Evolutionary conservation across 2,113 vertebrate species (phyloP), one percentile per base, ranked within the genome.

Genomic region (Plecotus auritus): DNA sequence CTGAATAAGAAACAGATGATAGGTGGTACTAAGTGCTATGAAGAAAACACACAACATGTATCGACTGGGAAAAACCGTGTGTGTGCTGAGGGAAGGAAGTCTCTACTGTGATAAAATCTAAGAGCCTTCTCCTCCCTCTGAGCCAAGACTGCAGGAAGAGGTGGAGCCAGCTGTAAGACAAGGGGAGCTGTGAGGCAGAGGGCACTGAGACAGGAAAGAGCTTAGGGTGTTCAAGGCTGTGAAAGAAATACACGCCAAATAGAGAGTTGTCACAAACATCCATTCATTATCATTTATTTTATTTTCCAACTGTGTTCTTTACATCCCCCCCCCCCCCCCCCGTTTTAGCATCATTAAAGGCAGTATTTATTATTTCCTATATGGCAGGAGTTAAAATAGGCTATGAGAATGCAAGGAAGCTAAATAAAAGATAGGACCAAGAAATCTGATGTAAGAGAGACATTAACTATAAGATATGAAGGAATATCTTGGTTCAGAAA

Each of bases 91-190:
- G 47, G 8, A 49, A 16, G 2, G 1, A 1, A 28, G 4, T 56
- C 3, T 20, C 17, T 66, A 16, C 13, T 51, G 22, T 74, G 20
- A 42, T 4, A 83, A 40, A 49, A 70, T 64, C 22, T 9, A 14
- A n/a, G 23, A 22, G 2, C 69, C 4, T 30, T 66, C 17, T 69
- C 9, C 7, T 35, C 30, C 0, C 2, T 74, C 20, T n/a, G 28
- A 85, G 28, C 18, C 74, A 28, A 51, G 42, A 32, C 7, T 76
- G 4, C 16, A 45, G 45, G 7, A 8, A 9, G 17, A 72, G 45
- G 32, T 20, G 0, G 13, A 18, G 9, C 5, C 51, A 45, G 0
- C 0, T 72, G 23, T 73, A n/a, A 76, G 10, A 66, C 14, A 1
- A 49, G 2, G n/a, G 13, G 14, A 7, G 0, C 18, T 59, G 2